Evolutionary conservation across 2,797 vertebrate species (phyloP), one percentile per base, ranked within the genome.

Genomic region (Hydrophis major): DNA sequence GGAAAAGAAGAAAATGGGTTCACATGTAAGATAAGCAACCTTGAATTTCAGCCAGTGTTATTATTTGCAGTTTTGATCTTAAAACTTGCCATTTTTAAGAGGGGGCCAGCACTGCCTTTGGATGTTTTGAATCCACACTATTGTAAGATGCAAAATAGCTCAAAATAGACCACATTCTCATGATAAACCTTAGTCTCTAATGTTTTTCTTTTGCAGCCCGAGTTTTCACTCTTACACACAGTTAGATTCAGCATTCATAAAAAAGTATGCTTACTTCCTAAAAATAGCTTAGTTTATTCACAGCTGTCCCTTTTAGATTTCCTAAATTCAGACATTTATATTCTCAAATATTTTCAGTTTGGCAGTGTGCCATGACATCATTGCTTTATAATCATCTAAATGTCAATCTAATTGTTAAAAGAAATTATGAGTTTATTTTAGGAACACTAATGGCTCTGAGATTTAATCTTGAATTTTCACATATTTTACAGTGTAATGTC

Each of bases 371-470:
- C 89, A 83, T 83, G 12, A n/a, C 20, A 63, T 78, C 93, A 93
- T 92, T 94, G 16, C 63, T 93, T 94, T 95, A 89, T 93, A 95
- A 92, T 94, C 27, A 14, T 95, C 83, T 91, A 88, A 96, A n/a
- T 94, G 93, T 92, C 96, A 96, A 93, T 4, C 87, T 59, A 94
- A 69, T 93, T 94, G 42, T 95, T 83, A 83, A 83, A 83, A 50
- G 47, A 27, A 96, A 32, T 56, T 3, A 47, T 83, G 37, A 47
- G 74, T 13, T 28, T 89, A 55, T 89, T 55, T 89, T 66, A 95
- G 96, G 93, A 95, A 95, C 96, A 95, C 93, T 47, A 83, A 47
- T 83, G 20, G 37, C 37, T 83, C 37, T 83, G 74, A 83, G 74
- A 83, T 47, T 12, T 83, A 96, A 93, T 89, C 18, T 3, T 94